Evolutionary conservation across 2,888 invertebrate species (phyloP), one percentile per base, ranked within the genome.

Genomic region (Leucoma salicis): DNA sequence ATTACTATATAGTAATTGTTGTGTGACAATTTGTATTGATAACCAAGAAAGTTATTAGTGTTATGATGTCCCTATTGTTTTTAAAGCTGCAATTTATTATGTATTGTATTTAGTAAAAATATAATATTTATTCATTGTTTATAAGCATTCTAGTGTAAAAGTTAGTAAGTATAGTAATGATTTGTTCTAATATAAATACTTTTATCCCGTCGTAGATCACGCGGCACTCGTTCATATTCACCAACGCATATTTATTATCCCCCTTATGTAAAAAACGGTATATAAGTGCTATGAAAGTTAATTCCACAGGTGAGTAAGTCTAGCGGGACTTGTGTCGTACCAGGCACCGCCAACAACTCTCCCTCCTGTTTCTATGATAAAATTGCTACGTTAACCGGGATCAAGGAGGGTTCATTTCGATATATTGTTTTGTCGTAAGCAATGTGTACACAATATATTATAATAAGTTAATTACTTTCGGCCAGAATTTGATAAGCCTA

Each of bases 311-410:
- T 68, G 59, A 66, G 59, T 66, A 51, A 39, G 46, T 15, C 35
- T 37, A 35, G 31, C 42, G 46, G 41, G 70, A 57, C 70, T 70
- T 72, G 70, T 64, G 70, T 69, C 74, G 88, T 88, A 55, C 84
- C 88, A 76, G 86, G 78, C 72, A 70, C 79, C 73, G 68, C 69
- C 67, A 56, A 48, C 63, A 48, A 12, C 2, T 49, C 51, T 68
- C 78, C 83, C 80, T 75, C 73, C 72, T 63, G 57, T 58, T 57
- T 51, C 64, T 64, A 61, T 74, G 78, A 79, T 78, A 79, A 78
- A 74, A 76, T 77, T 73, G 69, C 79, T 82, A 78, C 69, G 72
- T 71, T 70, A 13, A 62, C 56, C 61, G 73, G 73, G 72, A 73
- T 63, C 63, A 70, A 80, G 60, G 60, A 80, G 72, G 66, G 49